phyloP scores from a whole-genome alignment of 37 sponge, comb jelly and placozoan genomes.

The Amphimedon queenslandica region DNA sequence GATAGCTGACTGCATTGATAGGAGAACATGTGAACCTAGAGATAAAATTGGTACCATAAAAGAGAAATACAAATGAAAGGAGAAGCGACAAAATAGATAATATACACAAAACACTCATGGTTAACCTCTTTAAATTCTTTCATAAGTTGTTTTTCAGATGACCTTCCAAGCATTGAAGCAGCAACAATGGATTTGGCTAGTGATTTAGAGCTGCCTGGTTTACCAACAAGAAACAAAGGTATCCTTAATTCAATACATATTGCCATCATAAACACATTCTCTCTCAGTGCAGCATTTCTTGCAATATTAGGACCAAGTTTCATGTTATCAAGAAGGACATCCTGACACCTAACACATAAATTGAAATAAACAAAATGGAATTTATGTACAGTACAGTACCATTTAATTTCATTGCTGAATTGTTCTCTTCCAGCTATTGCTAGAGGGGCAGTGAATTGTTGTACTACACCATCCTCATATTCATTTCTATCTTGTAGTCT shows the following conservation, averaged over 20 bases:
- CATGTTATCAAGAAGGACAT: conserved; percentile 74
- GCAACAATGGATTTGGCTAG: conserved; percentile 80
- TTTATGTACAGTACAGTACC: conserved; percentile 8
- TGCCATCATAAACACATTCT: conserved; percentile 96
- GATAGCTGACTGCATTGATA: conserved; percentile 92
- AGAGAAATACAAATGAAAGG: background rate
- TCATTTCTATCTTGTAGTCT: no score
- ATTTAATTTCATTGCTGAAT: conserved; percentile 57
- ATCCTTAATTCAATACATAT: conserved; percentile 86
- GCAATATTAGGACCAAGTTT: conserved; percentile 57
- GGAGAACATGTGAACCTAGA: no score
- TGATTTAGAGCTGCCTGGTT: conserved; percentile 93
- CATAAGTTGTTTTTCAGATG: conserved; percentile 51
- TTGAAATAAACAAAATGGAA: background rate
- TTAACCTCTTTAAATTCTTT: conserved; percentile 70
- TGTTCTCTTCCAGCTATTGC: conserved; percentile 34
- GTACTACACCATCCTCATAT: no score
- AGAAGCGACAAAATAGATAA: background rate
- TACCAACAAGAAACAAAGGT: no score
- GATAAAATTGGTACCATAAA: background rate
- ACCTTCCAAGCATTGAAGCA: conserved; percentile 73
- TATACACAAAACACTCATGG: no score
- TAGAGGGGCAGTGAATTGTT: no score
- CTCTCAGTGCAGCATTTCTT: conserved; percentile 78
- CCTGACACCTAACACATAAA: conserved; percentile 50